phyloP scores from a whole-genome alignment of 2,888 invertebrate genomes.

The Uropetala carovei region DNA sequence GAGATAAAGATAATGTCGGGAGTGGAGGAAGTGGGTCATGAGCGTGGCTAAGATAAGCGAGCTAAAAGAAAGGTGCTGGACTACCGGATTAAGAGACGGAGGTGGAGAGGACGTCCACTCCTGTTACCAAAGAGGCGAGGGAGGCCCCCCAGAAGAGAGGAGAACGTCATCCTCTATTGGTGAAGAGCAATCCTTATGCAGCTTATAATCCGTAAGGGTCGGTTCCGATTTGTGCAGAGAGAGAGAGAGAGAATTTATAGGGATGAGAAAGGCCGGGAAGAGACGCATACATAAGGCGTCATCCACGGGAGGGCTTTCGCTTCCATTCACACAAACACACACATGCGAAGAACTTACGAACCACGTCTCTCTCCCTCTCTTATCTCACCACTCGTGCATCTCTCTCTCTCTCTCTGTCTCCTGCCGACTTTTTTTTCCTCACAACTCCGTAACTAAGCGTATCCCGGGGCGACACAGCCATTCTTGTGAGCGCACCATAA shows the following conservation, averaged over 20 bases:
- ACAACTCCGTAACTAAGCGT: conserved; percentile 44
- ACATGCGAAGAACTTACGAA: background rate
- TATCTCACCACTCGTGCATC: background rate
- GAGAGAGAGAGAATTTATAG: background rate
- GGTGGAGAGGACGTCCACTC: too few relatives aligned
- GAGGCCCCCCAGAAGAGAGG: too few relatives aligned
- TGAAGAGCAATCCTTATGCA: background rate
- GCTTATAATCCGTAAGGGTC: background rate
- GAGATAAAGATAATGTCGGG: too few relatives aligned
- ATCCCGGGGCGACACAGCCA: conserved; percentile 35
- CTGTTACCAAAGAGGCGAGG: too few relatives aligned
- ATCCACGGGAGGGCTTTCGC: background rate
- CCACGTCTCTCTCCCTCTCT: background rate
- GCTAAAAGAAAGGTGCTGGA: too few relatives aligned
- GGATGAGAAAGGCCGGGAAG: background rate
- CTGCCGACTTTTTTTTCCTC: background rate
- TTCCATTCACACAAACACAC: background rate
- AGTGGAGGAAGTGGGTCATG: too few relatives aligned
- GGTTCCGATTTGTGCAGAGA: background rate
- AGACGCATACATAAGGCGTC: background rate
- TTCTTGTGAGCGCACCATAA: conserved; percentile 35
- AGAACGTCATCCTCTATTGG: too few relatives aligned
- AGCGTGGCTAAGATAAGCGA: too few relatives aligned
- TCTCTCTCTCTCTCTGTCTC: background rate
- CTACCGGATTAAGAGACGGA: too few relatives aligned